phyloP scores from a whole-genome alignment of 2,113 vertebrate genomes.

The Apteryx owenii region DNA sequence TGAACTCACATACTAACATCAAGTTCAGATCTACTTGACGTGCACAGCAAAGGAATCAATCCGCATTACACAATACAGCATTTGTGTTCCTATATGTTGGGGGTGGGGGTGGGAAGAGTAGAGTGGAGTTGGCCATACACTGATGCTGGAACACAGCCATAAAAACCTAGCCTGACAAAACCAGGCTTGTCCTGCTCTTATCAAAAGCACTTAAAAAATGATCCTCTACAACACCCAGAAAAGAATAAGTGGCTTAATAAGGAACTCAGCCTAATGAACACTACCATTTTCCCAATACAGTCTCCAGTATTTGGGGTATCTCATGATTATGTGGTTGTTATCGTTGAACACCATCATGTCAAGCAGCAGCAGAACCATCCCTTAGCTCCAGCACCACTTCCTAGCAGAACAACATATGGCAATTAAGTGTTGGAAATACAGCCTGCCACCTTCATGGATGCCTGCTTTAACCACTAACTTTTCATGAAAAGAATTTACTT shows the following conservation, averaged over 20 bases:
- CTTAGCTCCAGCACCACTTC: background rate
- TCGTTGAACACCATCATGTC: background rate
- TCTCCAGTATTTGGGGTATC: background rate
- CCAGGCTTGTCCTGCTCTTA: background rate
- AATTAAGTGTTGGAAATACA: background rate
- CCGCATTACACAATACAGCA: background rate
- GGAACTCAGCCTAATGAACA: background rate
- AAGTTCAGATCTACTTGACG: background rate
- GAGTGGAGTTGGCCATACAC: background rate
- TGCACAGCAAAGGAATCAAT: background rate
- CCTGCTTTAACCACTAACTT: background rate
- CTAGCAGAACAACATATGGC: rapidly evolving
- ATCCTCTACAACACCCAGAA: background rate
- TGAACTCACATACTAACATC: background rate
- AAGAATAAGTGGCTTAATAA: background rate
- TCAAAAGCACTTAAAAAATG: background rate
- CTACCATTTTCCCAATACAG: background rate
- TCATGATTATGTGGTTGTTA: background rate
- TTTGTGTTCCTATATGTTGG: background rate
- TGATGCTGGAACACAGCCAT: background rate
- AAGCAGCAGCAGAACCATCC: background rate
- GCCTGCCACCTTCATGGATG: background rate
- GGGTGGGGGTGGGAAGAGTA: background rate
- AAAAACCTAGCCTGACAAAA: background rate
- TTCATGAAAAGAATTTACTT: background rate